These are phyloP conservation scores for Cephus pulcher DNA, from an alignment of 2,888 invertebrate species.

Conservation along the genomic window DNA sequence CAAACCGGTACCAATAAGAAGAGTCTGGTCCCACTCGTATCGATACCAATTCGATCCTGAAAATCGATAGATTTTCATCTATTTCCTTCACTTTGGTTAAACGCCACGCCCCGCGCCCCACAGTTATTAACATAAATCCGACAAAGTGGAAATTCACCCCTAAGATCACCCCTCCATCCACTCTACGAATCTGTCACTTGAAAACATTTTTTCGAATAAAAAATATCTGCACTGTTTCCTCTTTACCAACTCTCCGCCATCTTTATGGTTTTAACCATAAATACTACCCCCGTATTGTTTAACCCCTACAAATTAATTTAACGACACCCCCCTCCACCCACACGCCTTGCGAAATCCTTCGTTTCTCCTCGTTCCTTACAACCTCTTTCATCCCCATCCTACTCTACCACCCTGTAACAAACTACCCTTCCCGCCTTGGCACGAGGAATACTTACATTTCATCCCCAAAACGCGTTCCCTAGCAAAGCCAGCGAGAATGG, in stretches of 20 bases:
- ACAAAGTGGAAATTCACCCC: background rate
- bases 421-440: conserved; percentile 19
- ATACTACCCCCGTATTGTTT: conserved; percentile 62
- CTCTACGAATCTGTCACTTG: background rate
- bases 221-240: background rate
- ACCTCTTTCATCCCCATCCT: background rate
- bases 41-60: background rate
- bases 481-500: conserved; percentile 2
- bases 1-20: background rate
- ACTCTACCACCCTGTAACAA: background rate
- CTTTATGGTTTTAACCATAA: background rate
- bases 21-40: background rate
- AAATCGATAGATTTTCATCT: background rate
- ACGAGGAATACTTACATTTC: background rate
- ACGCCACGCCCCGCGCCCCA: background rate
- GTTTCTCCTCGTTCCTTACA: conserved; percentile 28
- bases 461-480: conserved; percentile 5
- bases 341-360: conserved; percentile 27
- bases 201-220: background rate
- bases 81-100: background rate
- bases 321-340: conserved; percentile 47
- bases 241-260: background rate
- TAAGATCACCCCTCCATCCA: background rate
- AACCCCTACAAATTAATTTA: conserved; percentile 69
- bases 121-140: background rate